Conservation (phyloP, 2,113 vertebrate species). For the Sminthopsis crassicaudata region DNA sequence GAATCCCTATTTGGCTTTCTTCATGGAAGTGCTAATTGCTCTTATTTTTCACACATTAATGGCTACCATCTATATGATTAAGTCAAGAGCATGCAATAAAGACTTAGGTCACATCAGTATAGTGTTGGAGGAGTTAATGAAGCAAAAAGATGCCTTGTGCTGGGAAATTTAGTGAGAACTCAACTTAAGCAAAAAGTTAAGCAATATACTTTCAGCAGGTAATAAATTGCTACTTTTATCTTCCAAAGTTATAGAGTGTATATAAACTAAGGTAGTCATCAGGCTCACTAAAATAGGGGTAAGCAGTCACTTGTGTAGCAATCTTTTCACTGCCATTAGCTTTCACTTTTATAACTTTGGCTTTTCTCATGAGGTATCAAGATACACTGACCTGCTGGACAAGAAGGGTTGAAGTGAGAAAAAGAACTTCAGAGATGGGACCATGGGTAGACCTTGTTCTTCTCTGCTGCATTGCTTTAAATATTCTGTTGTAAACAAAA, state of each 20-base stretch:
- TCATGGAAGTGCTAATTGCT: neutral
- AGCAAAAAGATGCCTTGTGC: neutral
- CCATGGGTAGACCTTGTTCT: neutral
- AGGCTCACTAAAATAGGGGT: neutral
- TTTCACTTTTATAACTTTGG: neutral
- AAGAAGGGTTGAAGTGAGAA: neutral
- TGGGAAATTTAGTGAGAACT: neutral
- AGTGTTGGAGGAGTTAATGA: neutral
- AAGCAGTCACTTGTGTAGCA: neutral
- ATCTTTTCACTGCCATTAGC: neutral
- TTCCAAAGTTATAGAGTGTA: neutral
- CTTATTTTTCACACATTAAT: neutral
- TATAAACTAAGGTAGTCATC: neutral
- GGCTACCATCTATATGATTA: neutral
- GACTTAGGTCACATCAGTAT: neutral
- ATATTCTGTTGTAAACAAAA: neutral
- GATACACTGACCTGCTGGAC: neutral
- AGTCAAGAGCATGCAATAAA: neutral
- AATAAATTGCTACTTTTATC: neutral
- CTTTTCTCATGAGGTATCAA: neutral
- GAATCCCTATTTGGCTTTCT: neutral
- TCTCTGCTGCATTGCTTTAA: neutral
- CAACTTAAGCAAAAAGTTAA: neutral
- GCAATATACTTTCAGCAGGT: neutral
- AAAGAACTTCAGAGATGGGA: neutral